Conservation (phyloP, 1,140 invertebrate genomes). For the Drosophila kepulauana region DNA sequence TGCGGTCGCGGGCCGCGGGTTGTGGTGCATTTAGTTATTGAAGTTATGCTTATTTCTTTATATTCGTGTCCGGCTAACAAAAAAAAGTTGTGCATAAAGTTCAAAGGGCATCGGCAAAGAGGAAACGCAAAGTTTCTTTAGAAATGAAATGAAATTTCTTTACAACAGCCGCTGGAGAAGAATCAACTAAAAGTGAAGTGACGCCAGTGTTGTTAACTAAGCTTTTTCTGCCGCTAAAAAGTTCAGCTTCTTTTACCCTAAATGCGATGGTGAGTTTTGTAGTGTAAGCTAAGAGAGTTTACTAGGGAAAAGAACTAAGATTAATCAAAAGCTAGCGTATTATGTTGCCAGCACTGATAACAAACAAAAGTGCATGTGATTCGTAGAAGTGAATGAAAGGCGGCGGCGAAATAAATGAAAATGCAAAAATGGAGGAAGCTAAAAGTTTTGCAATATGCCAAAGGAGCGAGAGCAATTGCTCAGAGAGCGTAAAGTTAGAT, state of each 20-base stretch:
- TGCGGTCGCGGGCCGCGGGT: background rate
- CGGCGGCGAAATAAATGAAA: constrained; percentile 44
- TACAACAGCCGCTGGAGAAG: constrained; percentile 10
- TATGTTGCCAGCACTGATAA: constrained; percentile 1
- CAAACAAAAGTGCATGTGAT: constrained; percentile 11
- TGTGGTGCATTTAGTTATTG: constrained; percentile 34
- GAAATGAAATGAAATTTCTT: constrained; percentile 41
- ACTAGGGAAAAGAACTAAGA: background rate
- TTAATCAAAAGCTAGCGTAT: background rate
- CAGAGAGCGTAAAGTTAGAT: background rate
- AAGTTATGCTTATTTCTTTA: constrained; percentile 45
- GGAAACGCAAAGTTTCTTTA: constrained; percentile 35
- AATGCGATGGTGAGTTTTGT: background rate
- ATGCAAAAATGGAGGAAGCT: constrained; percentile 39
- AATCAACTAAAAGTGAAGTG: constrained; percentile 36
- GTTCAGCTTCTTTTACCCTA: too few species aligned
- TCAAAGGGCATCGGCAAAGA: constrained; percentile 34
- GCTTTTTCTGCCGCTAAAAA: background rate
- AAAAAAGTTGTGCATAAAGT: constrained; percentile 36
- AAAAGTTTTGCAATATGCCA: constrained; percentile 52
- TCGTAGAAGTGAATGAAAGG: constrained; percentile 31
- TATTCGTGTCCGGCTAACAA: constrained; percentile 37
- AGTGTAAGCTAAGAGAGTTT: too few species aligned
- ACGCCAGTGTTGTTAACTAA: background rate
- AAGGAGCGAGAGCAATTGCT: background rate